Base-by-base conservation (phyloP, 2,113 vertebrate genomes). In the Sander vitreus region DNA sequence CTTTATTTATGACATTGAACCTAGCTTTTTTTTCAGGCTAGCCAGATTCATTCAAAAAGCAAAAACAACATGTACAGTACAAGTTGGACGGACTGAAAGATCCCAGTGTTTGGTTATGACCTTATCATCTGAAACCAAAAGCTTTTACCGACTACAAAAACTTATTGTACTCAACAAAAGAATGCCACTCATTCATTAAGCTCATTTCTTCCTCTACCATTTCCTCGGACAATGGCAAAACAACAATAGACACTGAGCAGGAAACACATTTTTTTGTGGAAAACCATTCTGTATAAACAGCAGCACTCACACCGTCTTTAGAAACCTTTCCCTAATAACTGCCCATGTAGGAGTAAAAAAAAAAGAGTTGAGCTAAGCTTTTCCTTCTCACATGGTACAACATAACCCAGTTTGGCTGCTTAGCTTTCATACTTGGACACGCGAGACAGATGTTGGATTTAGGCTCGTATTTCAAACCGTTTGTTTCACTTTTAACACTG, bases 231-330 rank as follows among this genome's bases (percentile, higher is more conserved):
- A 19, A 12, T 10, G 12, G 23, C 25, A 27, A 9, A 47, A 66
- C 39, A 68, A 50, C 19, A 51, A 60, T 68, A 69, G 39, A 36
- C 10, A 10, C 18, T 33, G 39, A 76, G 43, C 54, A 59, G 75
- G 64, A 68, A 77, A 67, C 53, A 67, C 18, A 47, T 57, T 48
- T 10, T 58, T 58, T 18, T 3, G 12, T 33, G 64, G 64, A 74
- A 54, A 53, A 13, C 16, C 58, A 62, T 51, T 74, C 2, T 36
- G 18, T 4, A n/a, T 10, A 1, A 11, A 15, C 51, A 30, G 51
- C 74, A 47, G 23, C 18, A 7, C 33, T 55, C 16, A 16, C 21
- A 66, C 15, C 15, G 10, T 16, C 33, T 54, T 11, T 60, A 2
- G 7, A 64, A 63, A 39, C 47, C 30, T 23, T 45, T 53, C 4